These are phyloP conservation scores for Globia sparganii DNA, from an alignment of 2,888 invertebrate species.

Conservation along the genomic window DNA sequence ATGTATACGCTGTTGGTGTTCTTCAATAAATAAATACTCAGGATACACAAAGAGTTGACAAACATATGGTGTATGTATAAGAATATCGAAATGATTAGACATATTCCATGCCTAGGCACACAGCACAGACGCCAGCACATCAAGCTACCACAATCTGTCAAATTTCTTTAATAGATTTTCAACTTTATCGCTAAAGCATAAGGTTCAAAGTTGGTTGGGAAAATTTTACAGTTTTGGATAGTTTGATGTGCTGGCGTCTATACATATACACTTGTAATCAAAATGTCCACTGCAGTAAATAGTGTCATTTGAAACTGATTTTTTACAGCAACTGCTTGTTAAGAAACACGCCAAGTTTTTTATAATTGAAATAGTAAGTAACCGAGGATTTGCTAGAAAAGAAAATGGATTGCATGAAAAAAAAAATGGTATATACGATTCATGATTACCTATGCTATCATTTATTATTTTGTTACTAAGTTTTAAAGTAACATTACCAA, in stretches of 20 bases:
- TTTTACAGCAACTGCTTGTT: slow-evolving; percentile 6
- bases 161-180: too few relatives aligned
- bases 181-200: too few relatives aligned
- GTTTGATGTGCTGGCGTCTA: too few relatives aligned
- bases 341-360: slow-evolving; percentile 29
- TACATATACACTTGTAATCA: slow-evolving; percentile 1
- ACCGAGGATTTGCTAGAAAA: neutral
- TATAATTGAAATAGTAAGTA: slow-evolving; percentile 1
- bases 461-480: neutral
- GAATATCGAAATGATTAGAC: too few relatives aligned
- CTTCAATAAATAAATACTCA: neutral
- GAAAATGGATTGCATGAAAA: neutral
- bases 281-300: slow-evolving; percentile 40
- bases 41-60: too few relatives aligned
- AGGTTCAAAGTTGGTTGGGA: too few relatives aligned
- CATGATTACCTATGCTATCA: neutral
- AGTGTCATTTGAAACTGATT: slow-evolving; percentile 33
- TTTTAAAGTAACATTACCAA: neutral
- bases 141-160: too few relatives aligned
- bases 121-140: too few relatives aligned
- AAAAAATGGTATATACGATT: too few relatives aligned
- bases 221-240: too few relatives aligned
- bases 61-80: too few relatives aligned
- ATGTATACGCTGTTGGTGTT: neutral
- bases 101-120: too few relatives aligned